Evolutionary conservation across 2,888 invertebrate species (phyloP), one percentile per base, ranked within the genome.

Genomic region (Embidobia sp.): DNA sequence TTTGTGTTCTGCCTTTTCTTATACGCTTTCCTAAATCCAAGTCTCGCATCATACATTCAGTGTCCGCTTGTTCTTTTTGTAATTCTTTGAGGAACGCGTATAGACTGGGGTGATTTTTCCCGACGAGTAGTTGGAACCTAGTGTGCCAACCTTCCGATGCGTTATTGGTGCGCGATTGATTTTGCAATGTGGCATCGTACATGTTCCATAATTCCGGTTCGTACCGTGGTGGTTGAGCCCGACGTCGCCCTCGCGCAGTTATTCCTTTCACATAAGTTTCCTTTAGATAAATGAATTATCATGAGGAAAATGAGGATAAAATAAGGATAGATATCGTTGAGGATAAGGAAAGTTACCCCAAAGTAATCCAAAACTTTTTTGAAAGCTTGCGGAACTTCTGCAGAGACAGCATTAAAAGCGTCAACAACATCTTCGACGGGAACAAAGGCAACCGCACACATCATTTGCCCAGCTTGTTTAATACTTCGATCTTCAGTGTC

Each of bases 21-120:
- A 48, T 48, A 8, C 29, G 27, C 29, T 48, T 48, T 19, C 26
- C 27, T 48, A 48, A 48, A 48, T 48, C 48, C 29, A 48, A 29
- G n/a, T 48, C 29, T 48, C n/a, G 48, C 15, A 48, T 27, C 48
- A 26, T 27, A 26, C 48, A 15, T 29, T 48, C 29, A 7, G 48
- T 15, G 29, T 48, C 29, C 15, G 27, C 48, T 15, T 48, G 40
- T 27, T 48, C 29, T 48, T 27, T 26, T 15, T 48, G 48, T 5
- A 48, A 48, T 15, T 48, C 48, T 10, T 13, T 48, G 29, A 27
- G 48, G 29, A 48, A 48, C 15, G 48, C 4, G 29, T 27, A 48
- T 27, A 48, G 2, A 27, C 29, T 15, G 15, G 48, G 29, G 29
- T 48, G 29, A 48, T 48, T 48, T 48, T 48, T 29, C 2, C 48